Evolutionary conservation across 1,140 invertebrate genomes (phyloP).

Genomic region (Notospermus geniculatus): DNA sequence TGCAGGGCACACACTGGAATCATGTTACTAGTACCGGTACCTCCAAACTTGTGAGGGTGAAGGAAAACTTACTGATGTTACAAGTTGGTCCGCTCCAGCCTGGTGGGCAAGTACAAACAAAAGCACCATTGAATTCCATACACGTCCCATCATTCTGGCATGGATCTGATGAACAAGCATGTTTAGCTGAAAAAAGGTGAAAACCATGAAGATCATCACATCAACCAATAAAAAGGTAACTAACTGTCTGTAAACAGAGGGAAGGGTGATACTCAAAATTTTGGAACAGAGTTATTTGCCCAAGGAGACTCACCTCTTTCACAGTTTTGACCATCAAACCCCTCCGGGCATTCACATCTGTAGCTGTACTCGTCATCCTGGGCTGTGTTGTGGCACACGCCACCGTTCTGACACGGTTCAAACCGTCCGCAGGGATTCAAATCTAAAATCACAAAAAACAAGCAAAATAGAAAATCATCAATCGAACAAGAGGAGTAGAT

Average conservation of each 20-base stretch:
- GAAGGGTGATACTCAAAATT: no score
- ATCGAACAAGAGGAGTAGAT: no score
- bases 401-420: slow-evolving; percentile 88
- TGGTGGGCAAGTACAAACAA: slow-evolving; percentile 17
- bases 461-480: no score
- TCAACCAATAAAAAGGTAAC: background rate
- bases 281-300: background rate
- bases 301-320: slow-evolving; percentile 61
- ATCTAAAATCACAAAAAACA: slow-evolving; percentile 67
- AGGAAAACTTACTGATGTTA: slow-evolving; percentile 15
- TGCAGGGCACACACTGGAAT: no score
- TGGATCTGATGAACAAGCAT: slow-evolving; percentile 74
- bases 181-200: slow-evolving; percentile 62
- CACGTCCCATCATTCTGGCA: slow-evolving; percentile 79
- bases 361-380: slow-evolving; percentile 89
- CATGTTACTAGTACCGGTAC: no score
- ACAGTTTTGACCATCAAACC: slow-evolving; percentile 84
- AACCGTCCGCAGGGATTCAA: slow-evolving; percentile 97
- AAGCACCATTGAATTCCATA: slow-evolving; percentile 55
- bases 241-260: no score
- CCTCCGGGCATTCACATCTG: slow-evolving; percentile 83
- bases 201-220: no score
- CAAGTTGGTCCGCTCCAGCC: slow-evolving; percentile 24
- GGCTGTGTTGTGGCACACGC: slow-evolving; percentile 91
- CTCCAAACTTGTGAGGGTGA: no score